Conservation (phyloP, 2,113 vertebrate genomes). For the Bucco capensis region DNA sequence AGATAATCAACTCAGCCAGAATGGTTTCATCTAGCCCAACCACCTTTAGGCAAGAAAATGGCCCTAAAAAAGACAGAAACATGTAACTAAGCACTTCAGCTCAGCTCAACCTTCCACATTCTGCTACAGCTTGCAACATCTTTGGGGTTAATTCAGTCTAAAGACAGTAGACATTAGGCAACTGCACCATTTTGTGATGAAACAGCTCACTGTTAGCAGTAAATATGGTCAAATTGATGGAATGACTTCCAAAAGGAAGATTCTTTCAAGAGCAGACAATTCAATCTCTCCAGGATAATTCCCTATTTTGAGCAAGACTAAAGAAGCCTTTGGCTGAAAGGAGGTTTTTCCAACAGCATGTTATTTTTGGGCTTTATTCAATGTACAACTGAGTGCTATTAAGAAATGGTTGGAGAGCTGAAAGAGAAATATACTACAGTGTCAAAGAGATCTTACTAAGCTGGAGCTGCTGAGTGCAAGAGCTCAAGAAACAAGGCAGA, state of each 20-base stretch:
- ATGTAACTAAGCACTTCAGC: background rate
- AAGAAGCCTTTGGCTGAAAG: background rate
- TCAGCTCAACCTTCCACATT: background rate
- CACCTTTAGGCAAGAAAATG: background rate
- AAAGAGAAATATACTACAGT: background rate
- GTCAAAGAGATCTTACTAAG: background rate
- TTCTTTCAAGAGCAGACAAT: background rate
- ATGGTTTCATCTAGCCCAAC: background rate
- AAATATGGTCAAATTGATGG: background rate
- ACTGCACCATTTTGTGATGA: background rate
- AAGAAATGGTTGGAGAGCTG: background rate
- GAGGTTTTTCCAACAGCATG: background rate
- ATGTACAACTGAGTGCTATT: background rate
- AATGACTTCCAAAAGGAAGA: background rate
- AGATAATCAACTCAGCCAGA: background rate
- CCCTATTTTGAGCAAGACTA: background rate
- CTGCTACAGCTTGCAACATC: background rate
- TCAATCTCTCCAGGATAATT: background rate
- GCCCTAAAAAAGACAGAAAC: background rate
- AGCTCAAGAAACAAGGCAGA: background rate
- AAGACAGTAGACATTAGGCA: background rate
- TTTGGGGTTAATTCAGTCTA: background rate
- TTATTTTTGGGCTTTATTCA: slow-evolving; percentile 36
- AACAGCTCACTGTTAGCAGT: background rate
- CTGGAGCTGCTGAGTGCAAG: background rate